Base-by-base conservation (phyloP, 2,113 vertebrate species). In the Leucopsar rothschildi region DNA sequence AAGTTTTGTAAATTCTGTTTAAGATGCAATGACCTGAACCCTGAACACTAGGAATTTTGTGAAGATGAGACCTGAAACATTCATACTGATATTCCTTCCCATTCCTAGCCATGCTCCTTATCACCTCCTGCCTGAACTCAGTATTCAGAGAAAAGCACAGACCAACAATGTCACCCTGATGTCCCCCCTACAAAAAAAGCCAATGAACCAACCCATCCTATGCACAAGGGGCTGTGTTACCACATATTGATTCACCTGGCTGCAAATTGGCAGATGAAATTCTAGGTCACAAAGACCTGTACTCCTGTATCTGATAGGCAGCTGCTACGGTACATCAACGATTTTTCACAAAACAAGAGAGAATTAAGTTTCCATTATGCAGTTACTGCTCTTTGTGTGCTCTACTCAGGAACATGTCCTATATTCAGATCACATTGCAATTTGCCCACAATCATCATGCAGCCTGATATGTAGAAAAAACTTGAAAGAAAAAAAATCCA, bases 251-350 rank as follows among this genome's bases (percentile, higher is more conserved):
- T 73, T 94, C 63, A 72, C 35, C 55, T 22, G 29, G 37, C 24
- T 80, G 71, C 69, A 87, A 91, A 80, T 2, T 73, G 85, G 79
- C 84, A 92, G 59, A 61, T 94, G 29, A 91, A 94, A 87, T 93
- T 95, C 91, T 73, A 90, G 91, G 95, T 95, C 92, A 95, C 59
- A 73, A 88, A 88, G 88, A 95, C 90, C 85, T 80, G 45, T 37
- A 80, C 39, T 66, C 50, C 37, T n/a, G 18, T 80, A 91, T 91
- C 92, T 82, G 89, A 93, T 52, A 92, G 82, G 93, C 79, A 92
- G 64, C 27, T 1, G 6, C 75, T 86, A 53, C 0, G 0, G 44
- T 10, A 80, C 78, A 90, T 75, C 50, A 94, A 92, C 33, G 71
- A 88, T 93, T 94, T 90, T 93, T 80, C 88, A 93, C 40, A 71